These are phyloP conservation scores for Aporophyla nigra DNA, from an alignment of 2,888 invertebrate genomes.

Conservation along the genomic window DNA sequence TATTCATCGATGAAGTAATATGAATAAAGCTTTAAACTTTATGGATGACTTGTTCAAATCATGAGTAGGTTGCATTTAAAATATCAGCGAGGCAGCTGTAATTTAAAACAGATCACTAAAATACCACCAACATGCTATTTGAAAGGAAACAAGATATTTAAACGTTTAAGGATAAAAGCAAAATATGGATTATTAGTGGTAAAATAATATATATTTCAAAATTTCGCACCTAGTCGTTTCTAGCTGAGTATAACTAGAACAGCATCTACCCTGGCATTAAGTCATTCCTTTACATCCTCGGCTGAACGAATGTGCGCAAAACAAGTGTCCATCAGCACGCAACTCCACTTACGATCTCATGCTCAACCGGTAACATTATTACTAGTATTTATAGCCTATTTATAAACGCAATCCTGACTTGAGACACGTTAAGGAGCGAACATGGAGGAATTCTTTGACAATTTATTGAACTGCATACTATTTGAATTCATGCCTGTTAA, in stretches of 20 bases:
- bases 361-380: constrained; percentile 66
- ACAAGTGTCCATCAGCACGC: constrained; percentile 69
- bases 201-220: constrained; percentile 39
- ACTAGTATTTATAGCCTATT: constrained; percentile 63
- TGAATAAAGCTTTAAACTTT: constrained; percentile 23
- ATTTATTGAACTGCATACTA: constrained; percentile 49
- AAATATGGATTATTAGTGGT: constrained; percentile 49
- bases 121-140: constrained; percentile 13
- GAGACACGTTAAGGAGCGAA: constrained; percentile 45
- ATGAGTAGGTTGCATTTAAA: constrained; percentile 19
- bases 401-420: constrained; percentile 62
- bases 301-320: constrained; percentile 51
- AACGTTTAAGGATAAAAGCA: constrained; percentile 47
- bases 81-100: constrained; percentile 17
- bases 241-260: constrained; percentile 40
- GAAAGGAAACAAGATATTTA: constrained; percentile 47
- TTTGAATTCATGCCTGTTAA: constrained; percentile 21
- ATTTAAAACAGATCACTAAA: constrained; percentile 28
- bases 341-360: constrained; percentile 61
- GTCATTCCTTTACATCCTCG: constrained; percentile 63
- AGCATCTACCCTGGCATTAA: constrained; percentile 57
- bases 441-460: constrained; percentile 50
- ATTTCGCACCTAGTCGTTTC: constrained; percentile 32
- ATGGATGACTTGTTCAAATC: constrained; percentile 21
- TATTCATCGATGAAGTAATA: constrained; percentile 45